A percentile compares a stretch with the other conserved stretches of the same genome.
Conservation (phyloP, 2,113 vertebrate species). For the Hippocampus abdominalis region DNA sequence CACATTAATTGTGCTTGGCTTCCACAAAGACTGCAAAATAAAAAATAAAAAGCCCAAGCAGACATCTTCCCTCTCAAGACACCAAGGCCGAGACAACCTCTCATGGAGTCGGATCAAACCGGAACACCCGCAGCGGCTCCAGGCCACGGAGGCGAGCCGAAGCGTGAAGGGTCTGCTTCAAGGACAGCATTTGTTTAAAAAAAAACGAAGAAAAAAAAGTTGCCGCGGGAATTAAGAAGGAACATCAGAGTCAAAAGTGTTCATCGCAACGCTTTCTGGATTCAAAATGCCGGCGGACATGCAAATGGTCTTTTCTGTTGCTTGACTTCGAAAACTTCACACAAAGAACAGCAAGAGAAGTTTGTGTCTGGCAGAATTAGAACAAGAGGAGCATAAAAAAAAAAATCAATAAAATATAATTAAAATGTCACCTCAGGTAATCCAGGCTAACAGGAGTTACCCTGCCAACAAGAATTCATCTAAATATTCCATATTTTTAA, state of each 20-base stretch:
- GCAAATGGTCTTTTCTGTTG: not conserved
- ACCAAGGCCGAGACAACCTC: not conserved
- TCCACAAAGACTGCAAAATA: not conserved
- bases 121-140: not conserved
- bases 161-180: slow-evolving; percentile 1
- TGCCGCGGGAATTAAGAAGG: not conserved
- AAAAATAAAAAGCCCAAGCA: not conserved
- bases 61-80: not conserved
- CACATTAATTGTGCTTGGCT: not conserved
- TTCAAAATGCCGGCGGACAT: not conserved
- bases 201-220: not conserved
- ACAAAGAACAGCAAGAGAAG: not conserved
- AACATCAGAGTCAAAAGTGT: not conserved
- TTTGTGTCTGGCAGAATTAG: not conserved
- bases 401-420: not conserved
- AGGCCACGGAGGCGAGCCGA: not conserved
- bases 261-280: not conserved
- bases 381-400: not conserved
- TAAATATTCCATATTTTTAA: not conserved
- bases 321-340: not conserved
- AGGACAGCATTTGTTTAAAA: not conserved
- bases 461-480: not conserved
- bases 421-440: not conserved
- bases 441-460: not conserved
- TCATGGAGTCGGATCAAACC: not conserved